phyloP scores from a whole-genome alignment of 1,140 invertebrate species.

The Harlomillsia oculata region DNA sequence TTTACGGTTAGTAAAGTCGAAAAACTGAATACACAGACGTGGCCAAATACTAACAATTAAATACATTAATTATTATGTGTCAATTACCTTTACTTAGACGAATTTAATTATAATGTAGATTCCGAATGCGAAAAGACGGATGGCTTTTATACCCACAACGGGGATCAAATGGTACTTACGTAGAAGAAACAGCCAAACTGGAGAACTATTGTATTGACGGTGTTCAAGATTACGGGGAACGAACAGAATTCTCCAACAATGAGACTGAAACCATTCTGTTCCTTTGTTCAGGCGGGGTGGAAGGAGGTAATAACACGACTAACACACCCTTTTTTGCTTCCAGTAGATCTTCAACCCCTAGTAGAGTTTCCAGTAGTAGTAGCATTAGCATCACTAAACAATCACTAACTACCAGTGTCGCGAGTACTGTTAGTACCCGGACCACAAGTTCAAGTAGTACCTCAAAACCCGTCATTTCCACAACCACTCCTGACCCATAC shows the following conservation, averaged over 20 bases:
- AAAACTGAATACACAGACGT: not conserved
- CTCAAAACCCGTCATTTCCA: too few species aligned
- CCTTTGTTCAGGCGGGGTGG: constrained; percentile 15
- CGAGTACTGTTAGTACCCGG: too few species aligned
- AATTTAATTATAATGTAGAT: constrained; percentile 4
- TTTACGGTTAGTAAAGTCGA: constrained; percentile 13
- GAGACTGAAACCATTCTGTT: constrained; percentile 18
- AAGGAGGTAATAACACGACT: not conserved
- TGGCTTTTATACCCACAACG: constrained; percentile 12
- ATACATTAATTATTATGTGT: too few species aligned
- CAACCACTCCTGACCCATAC: too few species aligned
- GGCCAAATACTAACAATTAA: not conserved
- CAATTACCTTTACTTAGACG: too few species aligned
- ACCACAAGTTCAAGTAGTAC: too few species aligned
- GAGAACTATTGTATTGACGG: constrained; percentile 24
- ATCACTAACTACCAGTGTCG: too few species aligned
- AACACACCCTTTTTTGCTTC: too few species aligned
- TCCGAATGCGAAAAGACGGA: constrained; percentile 15
- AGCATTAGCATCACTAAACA: too few species aligned
- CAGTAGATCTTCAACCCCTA: too few species aligned
- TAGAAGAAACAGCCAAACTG: not conserved
- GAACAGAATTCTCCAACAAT: not conserved
- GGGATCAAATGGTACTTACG: constrained; percentile 1
- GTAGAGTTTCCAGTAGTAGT: too few species aligned
- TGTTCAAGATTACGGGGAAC: constrained; percentile 17